A percentile compares a stretch with the other conserved stretches of the same genome.
These are phyloP conservation scores for Rhagoletis zephyria DNA, from an alignment of 1,140 invertebrate genomes.

Conservation along the genomic window DNA sequence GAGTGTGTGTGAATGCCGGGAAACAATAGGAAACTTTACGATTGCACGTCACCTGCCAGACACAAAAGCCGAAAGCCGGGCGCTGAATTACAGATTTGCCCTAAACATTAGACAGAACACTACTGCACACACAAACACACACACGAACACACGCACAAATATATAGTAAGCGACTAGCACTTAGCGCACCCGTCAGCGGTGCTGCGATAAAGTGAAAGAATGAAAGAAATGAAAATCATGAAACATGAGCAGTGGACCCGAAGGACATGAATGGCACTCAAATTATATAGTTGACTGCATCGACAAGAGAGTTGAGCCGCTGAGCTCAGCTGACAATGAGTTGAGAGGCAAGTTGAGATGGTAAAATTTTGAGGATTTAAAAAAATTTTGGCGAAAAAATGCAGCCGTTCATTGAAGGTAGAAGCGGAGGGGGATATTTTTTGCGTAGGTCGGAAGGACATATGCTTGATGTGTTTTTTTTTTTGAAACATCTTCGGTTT, in stretches of 20 bases:
- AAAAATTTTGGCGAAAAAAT: background rate
- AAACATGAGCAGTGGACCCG: constrained; percentile 65
- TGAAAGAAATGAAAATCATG: constrained; percentile 38
- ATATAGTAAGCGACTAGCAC: constrained; percentile 53
- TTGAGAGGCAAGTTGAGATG: background rate
- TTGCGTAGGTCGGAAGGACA: too few relatives aligned
- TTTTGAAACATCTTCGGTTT: too few relatives aligned
- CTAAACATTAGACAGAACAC: constrained; percentile 62
- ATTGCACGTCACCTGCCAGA: constrained; percentile 73
- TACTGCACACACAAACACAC: constrained; percentile 53
- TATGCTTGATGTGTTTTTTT: too few relatives aligned
- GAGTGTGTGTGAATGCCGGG: constrained; percentile 57
- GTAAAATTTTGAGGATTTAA: background rate
- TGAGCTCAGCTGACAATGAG: background rate
- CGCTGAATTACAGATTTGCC: constrained; percentile 39
- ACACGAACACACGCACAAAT: background rate
- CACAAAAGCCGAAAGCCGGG: constrained; percentile 27
- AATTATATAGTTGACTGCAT: constrained; percentile 73
- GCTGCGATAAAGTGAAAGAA: background rate
- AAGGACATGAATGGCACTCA: constrained; percentile 66
- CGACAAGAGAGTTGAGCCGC: constrained; percentile 66
- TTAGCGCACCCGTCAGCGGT: background rate
- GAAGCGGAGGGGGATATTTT: background rate
- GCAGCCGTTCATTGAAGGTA: background rate
- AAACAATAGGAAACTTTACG: constrained; percentile 59